phyloP scores from a whole-genome alignment of 2,797 vertebrate genomes.

The Peromyscus nudipes region DNA sequence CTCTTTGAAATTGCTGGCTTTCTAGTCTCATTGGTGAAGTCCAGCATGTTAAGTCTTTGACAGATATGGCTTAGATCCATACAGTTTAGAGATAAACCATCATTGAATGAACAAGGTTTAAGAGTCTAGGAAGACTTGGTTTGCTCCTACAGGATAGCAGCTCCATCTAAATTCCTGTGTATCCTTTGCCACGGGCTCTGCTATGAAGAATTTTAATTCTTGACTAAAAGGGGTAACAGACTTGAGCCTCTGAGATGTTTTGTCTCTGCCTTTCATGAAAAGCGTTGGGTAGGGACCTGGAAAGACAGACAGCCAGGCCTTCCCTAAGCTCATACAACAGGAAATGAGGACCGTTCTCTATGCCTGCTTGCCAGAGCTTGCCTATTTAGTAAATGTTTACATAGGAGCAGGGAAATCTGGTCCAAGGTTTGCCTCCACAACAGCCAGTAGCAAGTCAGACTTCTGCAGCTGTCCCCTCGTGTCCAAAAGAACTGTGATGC shows the following conservation, averaged over 20 bases:
- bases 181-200: neutral
- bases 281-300: neutral
- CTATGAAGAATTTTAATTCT: neutral
- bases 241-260: neutral
- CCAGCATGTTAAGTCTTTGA: neutral
- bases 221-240: neutral
- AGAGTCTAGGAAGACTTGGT: neutral
- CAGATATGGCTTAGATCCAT: neutral
- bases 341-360: neutral
- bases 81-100: neutral
- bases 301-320: neutral
- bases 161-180: neutral
- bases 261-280: neutral
- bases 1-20: neutral
- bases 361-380: neutral
- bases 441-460: slow-evolving; percentile 15
- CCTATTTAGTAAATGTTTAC: slow-evolving; percentile 57
- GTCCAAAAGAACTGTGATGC: neutral
- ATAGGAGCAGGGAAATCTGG: neutral
- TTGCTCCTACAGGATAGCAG: neutral
- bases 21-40: neutral
- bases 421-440: slow-evolving; percentile 32
- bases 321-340: neutral
- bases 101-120: neutral
- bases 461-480: neutral